Evolutionary conservation across 37 sponge, comb jelly and placozoan genomes (phyloP), one percentile per base, ranked within the genome.

Genomic region (Aphrocallistes beatrix): DNA sequence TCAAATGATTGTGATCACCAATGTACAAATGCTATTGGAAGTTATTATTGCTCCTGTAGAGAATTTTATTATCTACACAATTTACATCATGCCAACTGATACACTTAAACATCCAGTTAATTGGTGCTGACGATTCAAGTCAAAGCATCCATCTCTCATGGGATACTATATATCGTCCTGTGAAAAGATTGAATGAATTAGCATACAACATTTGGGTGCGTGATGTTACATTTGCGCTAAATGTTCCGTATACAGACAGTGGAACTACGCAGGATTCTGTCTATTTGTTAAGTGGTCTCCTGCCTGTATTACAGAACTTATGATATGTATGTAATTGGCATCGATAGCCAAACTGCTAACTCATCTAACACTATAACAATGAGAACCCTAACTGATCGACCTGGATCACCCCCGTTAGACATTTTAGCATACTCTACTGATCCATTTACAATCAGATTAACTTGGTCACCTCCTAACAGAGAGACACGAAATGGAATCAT

Each of bases 81-180:
- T 28, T 60, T 60, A 60, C 75, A 25, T 3, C 75, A 32, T 60
- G 75, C n/a, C 28, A 60, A 19, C 75, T 60, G n/a, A 60, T 60
- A 21, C 21, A 60, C 34, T 28, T 60, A 30, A 28, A 60, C 8
- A 60, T 60, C 8, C 28, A 3, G n/a, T 28, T 60, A 30, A 60
- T 25, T 60, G 75, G 75, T 6, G n/a, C 75, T 32, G n/a, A 30
- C 34, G 8, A 21, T 6, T 3, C 75, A 25, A 60, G 75, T 60
- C 6, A 60, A 19, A 25, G 28, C 10, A 60, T 60, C n/a, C 8
- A 60, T 6, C 75, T 60, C 21, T 25, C 25, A 25, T 60, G 75
- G 75, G 25, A 60, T 60, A 60, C 75, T 32, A 60, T 60, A 28
- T 60, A 60, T 60, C 75, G 75, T 60, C 75, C 75, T 6, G n/a